Evolutionary conservation across 2,888 invertebrate species (phyloP).

Genomic region (Steinernema hermaphroditum): DNA sequence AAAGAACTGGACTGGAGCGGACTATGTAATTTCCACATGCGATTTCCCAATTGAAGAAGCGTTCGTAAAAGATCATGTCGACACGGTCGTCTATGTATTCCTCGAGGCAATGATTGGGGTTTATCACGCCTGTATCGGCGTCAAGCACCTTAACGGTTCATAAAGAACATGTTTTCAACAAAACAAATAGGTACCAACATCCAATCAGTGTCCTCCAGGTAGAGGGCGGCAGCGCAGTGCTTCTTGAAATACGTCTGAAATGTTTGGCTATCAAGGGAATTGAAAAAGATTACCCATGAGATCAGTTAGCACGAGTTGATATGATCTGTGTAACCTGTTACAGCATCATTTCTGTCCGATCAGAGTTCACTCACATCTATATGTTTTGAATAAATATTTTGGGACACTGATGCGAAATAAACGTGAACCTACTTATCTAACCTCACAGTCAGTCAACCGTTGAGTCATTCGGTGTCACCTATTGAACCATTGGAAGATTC

Average conservation of each 20-base stretch:
- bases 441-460: too few relatives aligned
- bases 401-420: too few relatives aligned
- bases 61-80: conserved; percentile 63
- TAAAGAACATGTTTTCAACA: background rate
- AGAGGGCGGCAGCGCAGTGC: conserved; percentile 63
- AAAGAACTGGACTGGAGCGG: background rate
- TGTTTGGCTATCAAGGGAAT: too few relatives aligned
- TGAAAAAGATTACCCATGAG: too few relatives aligned
- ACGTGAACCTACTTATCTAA: too few relatives aligned
- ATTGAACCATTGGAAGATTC: too few relatives aligned
- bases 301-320: too few relatives aligned
- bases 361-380: too few relatives aligned
- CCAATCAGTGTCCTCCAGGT: conserved; percentile 64
- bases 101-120: conserved; percentile 66
- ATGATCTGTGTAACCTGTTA: too few relatives aligned
- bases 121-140: conserved; percentile 64
- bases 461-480: too few relatives aligned
- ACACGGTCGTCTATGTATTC: conserved; percentile 65
- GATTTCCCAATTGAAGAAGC: conserved; percentile 66
- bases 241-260: conserved; percentile 64
- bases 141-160: conserved; percentile 49
- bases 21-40: conserved; percentile 65
- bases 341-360: too few relatives aligned
- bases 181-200: conserved; percentile 50
- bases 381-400: too few relatives aligned